phyloP scores from a whole-genome alignment of 2,113 vertebrate genomes.

The Lontra canadensis region DNA sequence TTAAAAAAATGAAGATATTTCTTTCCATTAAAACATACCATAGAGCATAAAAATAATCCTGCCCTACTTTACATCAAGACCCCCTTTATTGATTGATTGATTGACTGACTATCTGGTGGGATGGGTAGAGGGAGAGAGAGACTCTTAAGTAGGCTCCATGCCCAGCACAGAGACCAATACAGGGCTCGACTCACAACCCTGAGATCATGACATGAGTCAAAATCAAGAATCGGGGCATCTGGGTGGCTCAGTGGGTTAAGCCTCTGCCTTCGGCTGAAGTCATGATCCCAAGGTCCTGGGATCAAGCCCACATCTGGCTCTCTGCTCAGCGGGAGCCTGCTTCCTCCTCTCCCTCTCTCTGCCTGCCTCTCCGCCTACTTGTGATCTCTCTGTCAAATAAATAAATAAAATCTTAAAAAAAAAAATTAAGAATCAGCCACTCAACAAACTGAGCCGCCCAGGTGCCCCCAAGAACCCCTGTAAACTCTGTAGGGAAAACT shows the following conservation, averaged over 20 bases:
- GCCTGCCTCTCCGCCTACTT: too few species aligned
- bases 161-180: background rate
- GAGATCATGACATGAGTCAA: background rate
- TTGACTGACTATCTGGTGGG: background rate
- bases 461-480: background rate
- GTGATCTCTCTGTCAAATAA: too few species aligned
- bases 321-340: too few species aligned
- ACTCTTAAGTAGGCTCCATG: background rate
- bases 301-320: too few species aligned
- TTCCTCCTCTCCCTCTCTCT: too few species aligned
- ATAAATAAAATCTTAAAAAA: too few species aligned
- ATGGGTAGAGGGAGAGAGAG: background rate
- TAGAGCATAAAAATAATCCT: conserved; percentile 10
- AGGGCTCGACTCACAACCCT: background rate
- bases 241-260: too few species aligned
- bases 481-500: background rate
- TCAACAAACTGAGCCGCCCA: background rate
- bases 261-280: too few species aligned
- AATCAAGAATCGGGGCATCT: too few species aligned
- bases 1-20: background rate
- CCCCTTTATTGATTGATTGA: background rate
- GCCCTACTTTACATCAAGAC: background rate
- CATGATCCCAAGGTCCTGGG: too few species aligned
- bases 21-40: conserved; percentile 28
- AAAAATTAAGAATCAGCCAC: background rate